Base-by-base conservation (phyloP, 2,797 vertebrate species). In the Enteromius thamalakanensis region DNA sequence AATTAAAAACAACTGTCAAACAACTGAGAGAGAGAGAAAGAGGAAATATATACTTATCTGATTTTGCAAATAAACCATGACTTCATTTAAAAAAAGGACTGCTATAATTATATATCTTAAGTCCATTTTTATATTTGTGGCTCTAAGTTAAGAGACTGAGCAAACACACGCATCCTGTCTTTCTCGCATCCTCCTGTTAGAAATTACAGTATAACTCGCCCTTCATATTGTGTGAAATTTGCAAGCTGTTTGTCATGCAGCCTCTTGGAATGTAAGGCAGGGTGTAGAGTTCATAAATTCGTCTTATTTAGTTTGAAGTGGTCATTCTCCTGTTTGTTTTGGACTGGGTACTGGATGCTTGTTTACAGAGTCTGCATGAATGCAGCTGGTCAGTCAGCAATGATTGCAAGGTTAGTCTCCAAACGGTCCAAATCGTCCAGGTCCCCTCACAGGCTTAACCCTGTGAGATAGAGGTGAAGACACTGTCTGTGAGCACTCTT, bases 341-440 rank as follows among this genome's bases (percentile, higher is more conserved):
- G 93, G 92, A 91, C 58, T 49, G 62, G 55, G 83, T 81, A 85
- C 88, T 88, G 80, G 86, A 81, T 81, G 89, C 89, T 92, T 95
- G 90, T 94, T 95, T 95, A 94, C 90, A 88, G 89, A 94, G 91
- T 91, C 90, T 90, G 92, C 89, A 91, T 86, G 89, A 90, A 94
- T 92, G 90, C 92, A 91, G 89, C 90, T 90, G 91, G 91, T 94
- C 91, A 87, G 90, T 91, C 88, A 85, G 80, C 91, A 89, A 89
- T 91, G 92, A 92, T 93, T 92, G 92, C 91, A 92, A 80, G 82
- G 85, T 32, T 76, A 58, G 79, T 87, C 51, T 86, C 71, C 15
- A 60, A 79, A 72, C 65, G 85, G 71, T 86, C 75, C 60, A 85
- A 80, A 68, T 69, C 37, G 64, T 77, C 86, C 80, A 85, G 14